phyloP scores from a whole-genome alignment of 2,888 invertebrate species.

The Apocheima hispidaria region DNA sequence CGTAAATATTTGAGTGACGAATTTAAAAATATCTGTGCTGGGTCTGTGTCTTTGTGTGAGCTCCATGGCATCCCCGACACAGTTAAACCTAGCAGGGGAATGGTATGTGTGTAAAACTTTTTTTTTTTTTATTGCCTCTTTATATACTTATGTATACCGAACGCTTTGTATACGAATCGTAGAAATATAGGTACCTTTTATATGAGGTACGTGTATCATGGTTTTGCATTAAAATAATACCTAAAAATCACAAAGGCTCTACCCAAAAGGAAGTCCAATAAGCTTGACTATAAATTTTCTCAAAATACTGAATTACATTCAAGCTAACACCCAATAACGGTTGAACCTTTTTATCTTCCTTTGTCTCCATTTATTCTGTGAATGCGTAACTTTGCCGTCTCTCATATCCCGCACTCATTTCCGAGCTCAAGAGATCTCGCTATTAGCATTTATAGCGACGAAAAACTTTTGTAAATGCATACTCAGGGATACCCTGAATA shows the following conservation, averaged over 20 bases:
- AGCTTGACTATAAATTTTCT: conserved; percentile 2
- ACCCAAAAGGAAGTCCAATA: background rate
- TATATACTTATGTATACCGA: too few species aligned
- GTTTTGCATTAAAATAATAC: background rate
- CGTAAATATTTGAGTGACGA: too few species aligned
- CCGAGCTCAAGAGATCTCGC: conserved; percentile 26
- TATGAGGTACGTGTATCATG: too few species aligned
- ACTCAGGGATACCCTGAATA: conserved; percentile 20
- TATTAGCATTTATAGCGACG: conserved; percentile 43
- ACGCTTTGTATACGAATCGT: too few species aligned
- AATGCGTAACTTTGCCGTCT: conserved; percentile 30
- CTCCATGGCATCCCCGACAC: too few species aligned
- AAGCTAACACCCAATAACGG: conserved; percentile 2
- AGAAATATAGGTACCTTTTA: too few species aligned
- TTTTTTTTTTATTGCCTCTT: too few species aligned
- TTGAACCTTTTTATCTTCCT: conserved; percentile 27
- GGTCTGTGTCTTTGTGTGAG: too few species aligned
- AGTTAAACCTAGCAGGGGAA: too few species aligned
- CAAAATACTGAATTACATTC: conserved; percentile 7
- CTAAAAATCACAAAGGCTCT: background rate
- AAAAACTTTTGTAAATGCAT: conserved; percentile 36
- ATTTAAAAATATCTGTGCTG: too few species aligned
- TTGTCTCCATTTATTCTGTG: conserved; percentile 33
- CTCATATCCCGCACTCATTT: conserved; percentile 38
- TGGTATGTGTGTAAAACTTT: too few species aligned